phyloP scores from a whole-genome alignment of 2,797 vertebrate species.

The Eupleurogrammus muticus region DNA sequence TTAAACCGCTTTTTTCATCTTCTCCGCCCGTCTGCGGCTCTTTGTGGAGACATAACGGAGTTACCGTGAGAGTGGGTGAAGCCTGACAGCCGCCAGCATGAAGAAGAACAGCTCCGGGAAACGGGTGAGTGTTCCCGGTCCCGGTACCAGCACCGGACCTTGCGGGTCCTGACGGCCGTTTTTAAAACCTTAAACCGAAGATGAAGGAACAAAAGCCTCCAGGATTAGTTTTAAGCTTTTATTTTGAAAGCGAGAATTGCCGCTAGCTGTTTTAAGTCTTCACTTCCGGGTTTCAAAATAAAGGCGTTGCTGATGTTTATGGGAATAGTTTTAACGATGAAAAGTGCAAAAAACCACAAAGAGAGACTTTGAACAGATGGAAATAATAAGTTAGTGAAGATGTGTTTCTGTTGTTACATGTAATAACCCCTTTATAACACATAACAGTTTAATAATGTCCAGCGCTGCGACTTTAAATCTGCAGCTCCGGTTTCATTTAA shows the following conservation, averaged over 20 bases:
- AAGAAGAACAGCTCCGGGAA: constrained; percentile 89
- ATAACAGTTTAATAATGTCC: no score
- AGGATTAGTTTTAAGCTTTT: constrained; percentile 41
- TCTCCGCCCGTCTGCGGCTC: background rate
- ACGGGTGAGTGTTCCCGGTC: constrained; percentile 82
- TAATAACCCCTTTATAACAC: no score
- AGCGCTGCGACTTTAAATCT: no score
- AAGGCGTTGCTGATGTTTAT: constrained; percentile 10
- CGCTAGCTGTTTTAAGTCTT: background rate
- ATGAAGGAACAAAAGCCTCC: constrained; percentile 58
- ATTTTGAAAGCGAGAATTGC: constrained; percentile 51
- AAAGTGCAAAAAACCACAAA: no score
- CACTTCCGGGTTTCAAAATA: constrained; percentile 62
- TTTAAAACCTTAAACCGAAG: constrained; percentile 11
- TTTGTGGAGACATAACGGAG: constrained; percentile 34
- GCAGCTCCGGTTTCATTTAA: background rate
- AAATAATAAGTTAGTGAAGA: no score
- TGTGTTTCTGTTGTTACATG: no score
- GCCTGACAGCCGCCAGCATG: constrained; percentile 75
- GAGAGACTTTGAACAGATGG: no score
- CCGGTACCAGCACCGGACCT: background rate
- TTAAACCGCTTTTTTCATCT: background rate
- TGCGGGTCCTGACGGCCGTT: background rate
- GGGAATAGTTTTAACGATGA: no score
- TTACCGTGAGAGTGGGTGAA: constrained; percentile 38